Evolutionary conservation across 1,140 invertebrate species (phyloP), one percentile per base, ranked within the genome.

Genomic region (Zeugodacus cucurbitae): DNA sequence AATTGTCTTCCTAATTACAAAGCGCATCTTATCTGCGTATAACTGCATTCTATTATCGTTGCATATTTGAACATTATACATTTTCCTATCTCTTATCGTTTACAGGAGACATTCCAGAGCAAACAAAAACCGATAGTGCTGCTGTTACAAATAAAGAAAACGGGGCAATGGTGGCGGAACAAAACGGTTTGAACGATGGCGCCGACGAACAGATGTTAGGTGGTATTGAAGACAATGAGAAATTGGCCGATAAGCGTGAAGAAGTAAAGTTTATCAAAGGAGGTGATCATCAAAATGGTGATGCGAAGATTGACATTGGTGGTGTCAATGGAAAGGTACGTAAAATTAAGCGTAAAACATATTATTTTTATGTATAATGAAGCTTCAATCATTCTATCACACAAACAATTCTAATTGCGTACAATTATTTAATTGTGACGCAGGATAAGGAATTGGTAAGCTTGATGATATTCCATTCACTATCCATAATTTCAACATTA

Each of bases 231-330:
- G 94, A 94, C 2, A 86, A 86, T 22, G 95, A 95, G 57, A 96
- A 95, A 90, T 94, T 95, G 88, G 91, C 95, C 8, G 93, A 95
- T 32, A 95, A 94, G 48, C 95, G 95, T 87, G 95, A 95, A 54
- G 94, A 95, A 88, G 96, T 97, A 2, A 97, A 97, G 93, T 97
- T 96, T 89, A 95, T 96, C 54, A 94, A 94, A 37, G 94, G 94
- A 5, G 94, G 94, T 5, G 96, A 96, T 90, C 95, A 96, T 88
- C 94, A 96, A 90, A 98, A 98, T 95, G 97, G 97, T 1, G 97
- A 98, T 91, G 96, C 97, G 0, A 98, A 97, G 94, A 96, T 98
- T 64, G 96, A 98, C 91, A 97, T 98, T 58, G 96, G 96, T 88
- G 94, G 94, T 37, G 94, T 95, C 54, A 92, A 92, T 58, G 95